Conservation (phyloP, 2,113 vertebrate genomes). For the Pica pica region DNA sequence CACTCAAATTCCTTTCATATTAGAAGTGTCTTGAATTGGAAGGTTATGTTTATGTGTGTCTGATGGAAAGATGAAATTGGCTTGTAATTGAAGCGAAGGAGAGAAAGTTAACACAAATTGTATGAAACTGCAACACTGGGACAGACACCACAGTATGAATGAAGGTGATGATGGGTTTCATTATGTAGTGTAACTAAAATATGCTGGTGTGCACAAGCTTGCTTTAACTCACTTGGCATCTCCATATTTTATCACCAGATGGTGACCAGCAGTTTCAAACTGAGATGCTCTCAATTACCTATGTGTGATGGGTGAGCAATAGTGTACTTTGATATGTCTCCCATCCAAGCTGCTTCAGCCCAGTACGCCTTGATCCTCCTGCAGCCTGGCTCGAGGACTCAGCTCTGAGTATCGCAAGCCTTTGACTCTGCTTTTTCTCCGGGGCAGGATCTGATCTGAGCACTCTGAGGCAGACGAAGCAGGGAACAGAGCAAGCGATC, state of each 20-base stretch:
- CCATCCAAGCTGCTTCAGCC: constrained; percentile 6
- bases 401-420: background rate
- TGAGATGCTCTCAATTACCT: background rate
- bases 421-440: constrained; percentile 55
- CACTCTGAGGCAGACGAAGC: constrained; percentile 48
- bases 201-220: background rate
- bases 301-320: background rate
- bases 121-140: background rate
- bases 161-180: background rate
- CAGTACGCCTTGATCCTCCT: background rate
- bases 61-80: background rate
- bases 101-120: background rate
- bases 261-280: background rate
- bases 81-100: background rate
- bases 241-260: background rate
- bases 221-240: background rate
- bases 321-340: background rate
- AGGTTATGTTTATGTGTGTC: background rate
- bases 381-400: background rate
- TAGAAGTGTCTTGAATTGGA: background rate
- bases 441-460: constrained; percentile 57
- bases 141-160: background rate
- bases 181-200: background rate
- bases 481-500: constrained; percentile 37
- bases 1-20: background rate